phyloP scores from a whole-genome alignment of 2,888 invertebrate genomes.

The Drosophila picticornis region DNA sequence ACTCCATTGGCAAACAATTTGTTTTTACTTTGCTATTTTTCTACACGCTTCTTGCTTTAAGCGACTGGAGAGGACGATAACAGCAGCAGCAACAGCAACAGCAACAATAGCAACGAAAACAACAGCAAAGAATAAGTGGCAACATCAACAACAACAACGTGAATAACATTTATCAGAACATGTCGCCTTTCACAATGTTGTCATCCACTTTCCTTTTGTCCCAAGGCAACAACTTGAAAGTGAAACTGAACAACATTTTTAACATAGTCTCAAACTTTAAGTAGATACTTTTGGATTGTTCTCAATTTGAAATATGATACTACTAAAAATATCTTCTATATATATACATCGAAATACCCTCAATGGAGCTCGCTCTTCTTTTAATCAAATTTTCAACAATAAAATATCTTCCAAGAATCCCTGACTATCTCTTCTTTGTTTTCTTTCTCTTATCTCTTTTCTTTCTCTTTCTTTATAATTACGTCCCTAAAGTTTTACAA shows the following conservation, averaged over 20 bases:
- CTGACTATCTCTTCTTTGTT: not conserved
- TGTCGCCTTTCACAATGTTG: slow-evolving; percentile 37
- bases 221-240: slow-evolving; percentile 39
- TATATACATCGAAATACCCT: not conserved
- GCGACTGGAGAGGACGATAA: slow-evolving; percentile 46
- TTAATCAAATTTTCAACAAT: not conserved
- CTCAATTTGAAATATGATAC: not conserved
- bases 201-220: slow-evolving; percentile 50
- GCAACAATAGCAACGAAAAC: slow-evolving; percentile 17
- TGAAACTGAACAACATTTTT: slow-evolving; percentile 54
- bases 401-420: not conserved
- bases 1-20: slow-evolving; percentile 60
- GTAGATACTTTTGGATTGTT: slow-evolving; percentile 19
- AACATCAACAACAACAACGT: slow-evolving; percentile 38
- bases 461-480: not conserved
- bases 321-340: not conserved
- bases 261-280: slow-evolving; percentile 41
- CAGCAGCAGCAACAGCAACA: slow-evolving; percentile 27
- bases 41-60: slow-evolving; percentile 46
- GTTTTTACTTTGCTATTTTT: slow-evolving; percentile 43
- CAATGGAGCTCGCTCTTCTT: not conserved
- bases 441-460: not conserved
- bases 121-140: slow-evolving; percentile 45
- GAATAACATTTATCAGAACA: slow-evolving; percentile 29
- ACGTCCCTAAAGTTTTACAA: too few relatives aligned